phyloP scores from a whole-genome alignment of 2,888 invertebrate species.

The Drosophila kanekoi region DNA sequence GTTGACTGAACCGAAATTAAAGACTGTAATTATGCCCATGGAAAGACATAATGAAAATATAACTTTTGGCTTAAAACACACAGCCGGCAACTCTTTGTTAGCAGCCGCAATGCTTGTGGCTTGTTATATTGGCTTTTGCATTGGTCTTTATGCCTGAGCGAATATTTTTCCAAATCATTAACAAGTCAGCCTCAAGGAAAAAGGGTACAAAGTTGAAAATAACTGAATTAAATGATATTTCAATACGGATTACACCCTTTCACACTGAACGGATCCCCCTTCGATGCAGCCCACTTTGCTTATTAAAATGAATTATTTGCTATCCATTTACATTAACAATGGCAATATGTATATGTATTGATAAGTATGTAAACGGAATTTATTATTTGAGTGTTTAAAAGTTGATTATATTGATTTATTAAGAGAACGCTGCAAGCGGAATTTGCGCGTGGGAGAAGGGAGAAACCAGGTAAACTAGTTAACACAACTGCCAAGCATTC shows the following conservation, averaged over 20 bases:
- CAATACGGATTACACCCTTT: background rate
- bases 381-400: too few species aligned
- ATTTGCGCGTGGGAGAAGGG: too few species aligned
- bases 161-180: constrained; percentile 47
- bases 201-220: constrained; percentile 2
- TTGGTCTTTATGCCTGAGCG: constrained; percentile 26
- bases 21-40: background rate
- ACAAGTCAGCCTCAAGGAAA: constrained; percentile 27
- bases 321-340: too few species aligned
- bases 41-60: background rate
- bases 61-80: constrained; percentile 1
- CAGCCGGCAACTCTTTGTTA: constrained; percentile 15
- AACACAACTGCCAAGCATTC: too few species aligned
- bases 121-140: constrained; percentile 15
- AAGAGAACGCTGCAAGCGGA: too few species aligned
- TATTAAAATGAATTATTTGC: background rate
- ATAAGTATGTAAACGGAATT: too few species aligned
- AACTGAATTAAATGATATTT: background rate
- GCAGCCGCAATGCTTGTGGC: constrained; percentile 8
- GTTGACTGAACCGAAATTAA: constrained; percentile 16
- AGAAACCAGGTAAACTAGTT: too few species aligned
- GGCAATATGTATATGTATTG: too few species aligned
- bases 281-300: background rate
- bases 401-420: too few species aligned
- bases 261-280: background rate